Conservation (phyloP, 2,113 vertebrate genomes). For the Xiphophorus hellerii region DNA sequence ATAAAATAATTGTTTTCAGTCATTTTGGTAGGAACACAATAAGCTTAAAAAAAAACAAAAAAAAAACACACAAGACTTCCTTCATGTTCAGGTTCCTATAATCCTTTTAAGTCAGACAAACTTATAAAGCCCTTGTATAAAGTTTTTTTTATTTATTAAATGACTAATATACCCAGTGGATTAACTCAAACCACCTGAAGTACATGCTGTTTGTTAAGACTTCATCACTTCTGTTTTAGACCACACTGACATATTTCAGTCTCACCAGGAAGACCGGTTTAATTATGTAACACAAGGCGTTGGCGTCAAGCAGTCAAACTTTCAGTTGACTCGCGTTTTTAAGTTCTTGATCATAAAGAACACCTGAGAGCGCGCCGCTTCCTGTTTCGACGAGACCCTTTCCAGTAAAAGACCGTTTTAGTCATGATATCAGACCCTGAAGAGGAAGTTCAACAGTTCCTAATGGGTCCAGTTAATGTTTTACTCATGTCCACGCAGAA, state of each 20-base stretch:
- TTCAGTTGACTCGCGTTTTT: neutral
- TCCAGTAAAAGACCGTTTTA: neutral
- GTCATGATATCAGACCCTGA: neutral
- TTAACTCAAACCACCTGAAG: neutral
- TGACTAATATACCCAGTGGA: constrained; percentile 5
- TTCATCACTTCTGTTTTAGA: constrained; percentile 23
- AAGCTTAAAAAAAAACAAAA: too few relatives aligned
- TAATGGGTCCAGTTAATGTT: constrained; percentile 44
- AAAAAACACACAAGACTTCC: too few relatives aligned
- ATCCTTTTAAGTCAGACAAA: neutral
- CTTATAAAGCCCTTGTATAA: neutral
- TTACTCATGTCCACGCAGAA: constrained; percentile 3
- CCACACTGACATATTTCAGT: neutral
- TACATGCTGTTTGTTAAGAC: constrained; percentile 34
- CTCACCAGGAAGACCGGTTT: neutral
- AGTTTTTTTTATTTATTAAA: neutral
- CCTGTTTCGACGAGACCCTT: neutral
- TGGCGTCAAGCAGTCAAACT: neutral
- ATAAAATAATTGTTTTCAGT: too few relatives aligned
- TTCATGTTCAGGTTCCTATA: neutral
- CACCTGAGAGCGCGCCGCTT: neutral
- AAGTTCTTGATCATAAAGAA: neutral
- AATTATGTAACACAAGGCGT: neutral
- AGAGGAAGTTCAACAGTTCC: neutral
- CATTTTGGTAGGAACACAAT: too few relatives aligned